Percentiles rank a stretch among this genome's conserved stretches.
Evolutionary conservation across 2,797 vertebrate species (phyloP).

Genomic region (Anguilla obscura): DNA sequence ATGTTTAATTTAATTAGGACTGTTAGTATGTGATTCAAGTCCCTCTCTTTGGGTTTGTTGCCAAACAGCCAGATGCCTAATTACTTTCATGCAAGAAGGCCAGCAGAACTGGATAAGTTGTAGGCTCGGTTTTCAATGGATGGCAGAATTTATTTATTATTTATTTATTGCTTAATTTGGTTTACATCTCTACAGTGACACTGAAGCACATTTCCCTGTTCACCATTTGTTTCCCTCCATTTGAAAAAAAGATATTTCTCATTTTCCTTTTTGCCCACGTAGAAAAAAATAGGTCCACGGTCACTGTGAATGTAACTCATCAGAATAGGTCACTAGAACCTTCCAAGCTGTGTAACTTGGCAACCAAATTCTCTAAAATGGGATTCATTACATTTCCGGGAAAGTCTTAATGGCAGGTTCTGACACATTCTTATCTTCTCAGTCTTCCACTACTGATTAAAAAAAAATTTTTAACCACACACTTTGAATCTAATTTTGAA

Average conservation of each 20-base stretch:
- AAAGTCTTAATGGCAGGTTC: neutral
- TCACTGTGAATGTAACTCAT: neutral
- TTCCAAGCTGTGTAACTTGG: slow-evolving; percentile 29
- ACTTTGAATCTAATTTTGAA: too few species aligned
- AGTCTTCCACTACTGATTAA: too few species aligned
- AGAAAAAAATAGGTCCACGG: neutral
- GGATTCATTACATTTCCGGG: neutral
- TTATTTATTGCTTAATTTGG: slow-evolving; percentile 44
- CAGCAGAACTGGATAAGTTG: slow-evolving; percentile 8
- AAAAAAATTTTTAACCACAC: too few species aligned
- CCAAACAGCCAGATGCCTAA: slow-evolving; percentile 15
- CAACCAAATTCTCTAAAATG: slow-evolving; percentile 3
- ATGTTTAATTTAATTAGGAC: neutral
- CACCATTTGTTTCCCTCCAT: neutral
- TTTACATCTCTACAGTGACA: slow-evolving; percentile 8
- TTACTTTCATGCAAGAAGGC: neutral
- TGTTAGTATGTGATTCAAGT: slow-evolving; percentile 5
- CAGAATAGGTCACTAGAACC: slow-evolving; percentile 5
- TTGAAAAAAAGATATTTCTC: neutral
- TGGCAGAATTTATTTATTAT: slow-evolving; percentile 32
- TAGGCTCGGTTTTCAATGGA: slow-evolving; percentile 42
- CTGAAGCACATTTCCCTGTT: neutral
- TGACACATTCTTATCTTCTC: neutral
- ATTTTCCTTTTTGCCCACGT: neutral
- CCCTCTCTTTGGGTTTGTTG: slow-evolving; percentile 18